Conservation (phyloP, 2,797 vertebrate genomes). For the Tolypeutes matacus region DNA sequence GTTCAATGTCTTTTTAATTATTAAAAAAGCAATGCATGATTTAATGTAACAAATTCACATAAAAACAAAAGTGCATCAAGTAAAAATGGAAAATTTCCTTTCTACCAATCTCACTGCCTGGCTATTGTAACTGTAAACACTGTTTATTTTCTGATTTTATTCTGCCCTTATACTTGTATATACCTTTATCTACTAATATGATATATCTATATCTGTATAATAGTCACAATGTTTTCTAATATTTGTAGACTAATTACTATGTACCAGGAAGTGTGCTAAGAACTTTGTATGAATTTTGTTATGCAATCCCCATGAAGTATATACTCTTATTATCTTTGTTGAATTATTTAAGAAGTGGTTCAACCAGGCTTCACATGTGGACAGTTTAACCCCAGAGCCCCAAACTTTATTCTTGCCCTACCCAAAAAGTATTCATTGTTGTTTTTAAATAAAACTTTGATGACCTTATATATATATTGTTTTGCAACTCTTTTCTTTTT, state of each 20-base stretch:
- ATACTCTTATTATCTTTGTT: background rate
- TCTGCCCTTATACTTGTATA: background rate
- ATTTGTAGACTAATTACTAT: constrained; percentile 6
- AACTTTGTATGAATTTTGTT: background rate
- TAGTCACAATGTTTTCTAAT: background rate
- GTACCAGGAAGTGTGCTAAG: background rate
- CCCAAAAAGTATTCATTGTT: background rate
- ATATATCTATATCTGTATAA: background rate
- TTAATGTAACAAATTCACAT: constrained; percentile 35
- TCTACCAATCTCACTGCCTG: background rate
- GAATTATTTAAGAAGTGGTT: background rate
- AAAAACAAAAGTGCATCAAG: background rate
- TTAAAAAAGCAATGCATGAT: background rate
- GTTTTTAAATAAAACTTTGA: background rate
- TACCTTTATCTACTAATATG: background rate
- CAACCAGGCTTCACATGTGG: background rate
- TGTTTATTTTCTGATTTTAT: constrained; percentile 1
- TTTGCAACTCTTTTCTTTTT: background rate
- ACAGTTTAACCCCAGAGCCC: background rate
- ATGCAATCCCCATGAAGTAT: background rate
- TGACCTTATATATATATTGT: background rate
- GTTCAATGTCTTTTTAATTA: background rate
- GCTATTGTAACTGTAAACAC: background rate
- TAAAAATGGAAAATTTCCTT: constrained; percentile 35
- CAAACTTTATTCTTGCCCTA: background rate